A percentile compares a stretch with the other conserved stretches of the same genome.
These are phyloP conservation scores for Spongilla lacustris DNA, from an alignment of 37 sponge, comb jelly and placozoan genomes.

Conservation along the genomic window DNA sequence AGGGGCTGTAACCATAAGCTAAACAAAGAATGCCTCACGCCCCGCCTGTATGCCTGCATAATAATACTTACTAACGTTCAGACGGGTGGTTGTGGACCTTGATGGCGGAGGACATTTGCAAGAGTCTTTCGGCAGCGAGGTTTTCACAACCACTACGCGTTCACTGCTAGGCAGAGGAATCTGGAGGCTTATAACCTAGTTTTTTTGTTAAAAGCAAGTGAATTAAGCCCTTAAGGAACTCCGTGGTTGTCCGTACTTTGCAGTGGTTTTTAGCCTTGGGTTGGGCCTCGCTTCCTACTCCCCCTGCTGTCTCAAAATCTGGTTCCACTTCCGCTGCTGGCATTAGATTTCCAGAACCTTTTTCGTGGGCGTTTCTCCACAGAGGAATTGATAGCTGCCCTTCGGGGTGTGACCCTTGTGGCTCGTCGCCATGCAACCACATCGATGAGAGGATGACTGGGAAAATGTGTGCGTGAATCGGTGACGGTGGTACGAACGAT, in stretches of 20 bases:
- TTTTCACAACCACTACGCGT: background rate
- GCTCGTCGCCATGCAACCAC: background rate
- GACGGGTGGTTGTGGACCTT: background rate
- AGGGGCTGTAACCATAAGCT: background rate
- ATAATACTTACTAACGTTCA: background rate
- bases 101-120: background rate
- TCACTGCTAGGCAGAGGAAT: background rate
- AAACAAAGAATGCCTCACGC: background rate
- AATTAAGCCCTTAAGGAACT: no score
- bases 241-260: background rate
- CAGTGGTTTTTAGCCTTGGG: background rate
- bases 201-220: background rate
- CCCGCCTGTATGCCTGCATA: background rate
- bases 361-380: background rate
- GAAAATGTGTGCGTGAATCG: no score
- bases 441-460: background rate
- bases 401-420: background rate
- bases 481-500: no score
- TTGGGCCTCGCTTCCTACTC: background rate
- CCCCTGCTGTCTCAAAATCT: background rate
- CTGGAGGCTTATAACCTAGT: background rate
- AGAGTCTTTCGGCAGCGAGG: background rate
- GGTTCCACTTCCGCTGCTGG: background rate
- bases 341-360: background rate
- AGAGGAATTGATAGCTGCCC: background rate